Conservation (phyloP, 2,797 vertebrate species). For the Passerculus sandwichensis region DNA sequence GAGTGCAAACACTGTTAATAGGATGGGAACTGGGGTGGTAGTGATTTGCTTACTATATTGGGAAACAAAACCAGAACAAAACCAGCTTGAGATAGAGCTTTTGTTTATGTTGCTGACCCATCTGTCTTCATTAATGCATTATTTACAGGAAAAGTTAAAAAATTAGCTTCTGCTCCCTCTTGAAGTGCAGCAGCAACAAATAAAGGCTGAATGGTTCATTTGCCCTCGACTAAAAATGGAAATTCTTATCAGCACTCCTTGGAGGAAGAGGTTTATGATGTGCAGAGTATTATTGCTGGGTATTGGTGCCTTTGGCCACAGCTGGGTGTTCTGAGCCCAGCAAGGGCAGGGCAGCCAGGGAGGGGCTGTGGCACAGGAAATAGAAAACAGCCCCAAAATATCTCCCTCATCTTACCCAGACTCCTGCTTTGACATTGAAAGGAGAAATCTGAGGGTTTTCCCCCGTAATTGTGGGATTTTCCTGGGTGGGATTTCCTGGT, state of each 20-base stretch:
- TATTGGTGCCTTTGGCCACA: background rate
- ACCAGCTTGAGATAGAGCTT: constrained; percentile 74
- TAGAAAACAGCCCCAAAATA: accelerated
- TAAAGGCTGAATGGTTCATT: constrained; percentile 21
- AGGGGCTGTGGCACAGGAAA: background rate
- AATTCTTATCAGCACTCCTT: constrained; percentile 52
- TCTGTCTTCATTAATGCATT: constrained; percentile 85
- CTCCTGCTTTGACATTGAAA: background rate
- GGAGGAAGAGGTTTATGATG: constrained; percentile 28
- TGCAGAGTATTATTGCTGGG: background rate
- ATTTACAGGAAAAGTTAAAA: constrained; percentile 81
- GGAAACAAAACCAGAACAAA: constrained; percentile 78
- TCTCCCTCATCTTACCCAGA: accelerated
- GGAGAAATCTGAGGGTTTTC: background rate
- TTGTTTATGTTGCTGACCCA: constrained; percentile 74
- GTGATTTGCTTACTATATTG: constrained; percentile 78
- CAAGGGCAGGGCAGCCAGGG: background rate
- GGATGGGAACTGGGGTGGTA: constrained; percentile 64
- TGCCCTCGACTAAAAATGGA: constrained; percentile 56
- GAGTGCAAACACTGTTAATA: constrained; percentile 72
- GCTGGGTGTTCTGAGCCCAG: background rate
- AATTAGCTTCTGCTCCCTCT: constrained; percentile 61
- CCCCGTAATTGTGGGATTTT: background rate
- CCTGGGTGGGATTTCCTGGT: no score
- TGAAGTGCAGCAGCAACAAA: constrained; percentile 21